These are phyloP conservation scores for Lagopus leucura DNA, from an alignment of 2,113 vertebrate species.

Conservation along the genomic window DNA sequence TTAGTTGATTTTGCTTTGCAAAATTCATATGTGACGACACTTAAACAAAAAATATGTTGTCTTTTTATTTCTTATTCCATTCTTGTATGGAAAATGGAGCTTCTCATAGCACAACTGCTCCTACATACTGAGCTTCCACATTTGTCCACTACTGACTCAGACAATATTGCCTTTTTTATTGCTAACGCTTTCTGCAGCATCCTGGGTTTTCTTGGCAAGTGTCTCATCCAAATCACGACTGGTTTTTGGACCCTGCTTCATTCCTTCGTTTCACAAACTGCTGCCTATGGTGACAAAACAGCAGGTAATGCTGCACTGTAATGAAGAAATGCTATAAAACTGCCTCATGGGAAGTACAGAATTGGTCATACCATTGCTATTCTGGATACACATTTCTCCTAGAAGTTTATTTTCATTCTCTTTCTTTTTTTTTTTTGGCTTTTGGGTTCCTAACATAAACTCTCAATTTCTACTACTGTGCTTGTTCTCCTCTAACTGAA, in stretches of 20 bases:
- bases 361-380: background rate
- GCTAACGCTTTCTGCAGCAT: background rate
- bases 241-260: background rate
- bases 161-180: background rate
- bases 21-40: fast-evolving
- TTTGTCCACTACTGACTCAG: background rate
- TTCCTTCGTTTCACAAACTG: background rate
- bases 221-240: background rate
- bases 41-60: background rate
- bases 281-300: conserved; percentile 23
- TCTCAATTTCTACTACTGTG: fast-evolving
- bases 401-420: background rate
- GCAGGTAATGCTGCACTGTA: conserved; percentile 12
- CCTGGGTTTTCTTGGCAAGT: background rate
- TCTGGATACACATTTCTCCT: background rate
- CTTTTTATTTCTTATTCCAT: background rate
- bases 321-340: background rate
- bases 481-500: background rate
- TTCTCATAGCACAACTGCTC: background rate
- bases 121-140: fast-evolving
- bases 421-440: background rate
- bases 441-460: background rate
- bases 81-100: background rate
- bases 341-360: background rate
- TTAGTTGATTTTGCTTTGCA: background rate